phyloP scores from a whole-genome alignment of 2,113 vertebrate species.

The Eulemur macaco region DNA sequence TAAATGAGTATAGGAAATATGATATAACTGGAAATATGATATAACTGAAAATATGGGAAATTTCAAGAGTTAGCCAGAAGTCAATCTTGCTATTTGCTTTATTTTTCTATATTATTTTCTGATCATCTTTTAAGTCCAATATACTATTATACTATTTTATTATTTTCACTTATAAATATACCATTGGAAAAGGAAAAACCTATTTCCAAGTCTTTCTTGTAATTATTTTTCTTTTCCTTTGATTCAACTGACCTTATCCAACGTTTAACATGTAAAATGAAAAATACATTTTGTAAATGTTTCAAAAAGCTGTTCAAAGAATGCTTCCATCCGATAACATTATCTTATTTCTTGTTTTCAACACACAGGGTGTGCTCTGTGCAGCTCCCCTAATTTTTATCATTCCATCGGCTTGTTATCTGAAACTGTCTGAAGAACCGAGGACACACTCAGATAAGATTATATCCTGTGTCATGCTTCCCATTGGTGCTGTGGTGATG shows the following conservation, averaged over 20 bases:
- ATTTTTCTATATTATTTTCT: neutral
- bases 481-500: conserved; percentile 90
- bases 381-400: conserved; percentile 96
- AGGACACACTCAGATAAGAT: conserved; percentile 90
- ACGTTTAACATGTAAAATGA: neutral
- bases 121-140: neutral
- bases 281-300: neutral
- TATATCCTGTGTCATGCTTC: conserved; percentile 87
- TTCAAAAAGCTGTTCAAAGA: neutral
- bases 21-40: neutral
- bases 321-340: neutral
- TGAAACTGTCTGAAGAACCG: conserved; percentile 90
- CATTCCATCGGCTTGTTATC: conserved; percentile 93
- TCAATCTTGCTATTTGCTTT: neutral
- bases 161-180: conserved; percentile 1
- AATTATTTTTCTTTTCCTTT: conserved; percentile 19
- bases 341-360: conserved; percentile 71
- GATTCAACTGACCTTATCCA: neutral
- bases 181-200: neutral
- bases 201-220: neutral
- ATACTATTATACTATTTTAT: neutral
- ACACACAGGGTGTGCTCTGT: conserved; percentile 90
- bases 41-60: neutral
- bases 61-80: neutral
- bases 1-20: neutral